phyloP scores from a whole-genome alignment of 2,888 invertebrate species.

The Anthophora plumipes region DNA sequence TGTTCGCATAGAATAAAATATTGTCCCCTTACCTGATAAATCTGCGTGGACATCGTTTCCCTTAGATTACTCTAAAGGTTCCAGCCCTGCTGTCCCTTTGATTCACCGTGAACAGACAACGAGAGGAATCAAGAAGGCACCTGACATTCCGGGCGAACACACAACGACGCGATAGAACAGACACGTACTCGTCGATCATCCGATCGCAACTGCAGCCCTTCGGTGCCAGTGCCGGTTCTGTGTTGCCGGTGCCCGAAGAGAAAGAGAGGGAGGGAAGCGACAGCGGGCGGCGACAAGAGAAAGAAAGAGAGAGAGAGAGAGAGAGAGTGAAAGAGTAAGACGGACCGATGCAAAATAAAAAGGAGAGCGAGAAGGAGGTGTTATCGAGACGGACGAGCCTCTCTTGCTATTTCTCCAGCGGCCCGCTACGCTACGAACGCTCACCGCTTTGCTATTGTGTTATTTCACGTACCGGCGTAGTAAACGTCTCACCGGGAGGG shows the following conservation, averaged over 20 bases:
- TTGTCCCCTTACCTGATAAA: conserved; percentile 40
- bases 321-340: too few species aligned
- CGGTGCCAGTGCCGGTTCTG: conserved; percentile 59
- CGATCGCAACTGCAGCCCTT: conserved; percentile 72
- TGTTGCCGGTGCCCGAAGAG: conserved; percentile 47
- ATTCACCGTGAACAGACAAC: conserved; percentile 21
- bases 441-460: conserved; percentile 22
- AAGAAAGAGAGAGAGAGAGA: too few species aligned
- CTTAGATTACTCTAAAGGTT: background rate
- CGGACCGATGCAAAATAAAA: conserved; percentile 16
- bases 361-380: conserved; percentile 45
- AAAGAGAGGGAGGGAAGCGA: conserved; percentile 27
- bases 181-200: conserved; percentile 73
- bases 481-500: conserved; percentile 10
- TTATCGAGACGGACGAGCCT: conserved; percentile 49
- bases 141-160: conserved; percentile 35
- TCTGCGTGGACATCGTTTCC: conserved; percentile 43
- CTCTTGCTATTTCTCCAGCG: conserved; percentile 48
- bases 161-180: conserved; percentile 25
- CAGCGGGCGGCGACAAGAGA: background rate
- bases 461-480: conserved; percentile 4
- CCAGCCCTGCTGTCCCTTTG: background rate
- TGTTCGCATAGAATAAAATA: background rate
- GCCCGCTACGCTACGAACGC: conserved; percentile 27
- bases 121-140: conserved; percentile 17